Base-by-base conservation (phyloP, 1,140 invertebrate genomes). In the Babylonia areolata region DNA sequence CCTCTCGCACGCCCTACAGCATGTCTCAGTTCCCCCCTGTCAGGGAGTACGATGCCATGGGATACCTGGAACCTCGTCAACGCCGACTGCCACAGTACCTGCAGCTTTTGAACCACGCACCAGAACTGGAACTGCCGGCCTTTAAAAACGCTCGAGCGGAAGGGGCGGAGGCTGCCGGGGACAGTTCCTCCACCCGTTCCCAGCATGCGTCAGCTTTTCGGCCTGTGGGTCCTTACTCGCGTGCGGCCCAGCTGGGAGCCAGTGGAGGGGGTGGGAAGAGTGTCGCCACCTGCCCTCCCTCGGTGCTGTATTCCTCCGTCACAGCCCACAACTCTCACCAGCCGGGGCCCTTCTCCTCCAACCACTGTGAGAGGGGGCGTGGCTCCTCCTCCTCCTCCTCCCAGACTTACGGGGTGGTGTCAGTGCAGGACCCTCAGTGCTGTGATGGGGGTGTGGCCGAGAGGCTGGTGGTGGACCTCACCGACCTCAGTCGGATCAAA, bases 71-170 rank as follows among this genome's bases (percentile, higher is more conserved):
- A 39, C 89, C 89, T n/a, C 85, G 87, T 15, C 64, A 83, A 6
- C 88, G 87, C 33, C 79, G 78, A 37, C 75, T 75, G 28, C 77
- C 69, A 1, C 51, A 86, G 20, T 89, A 89, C 69, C 54, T 89
- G 12, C 84, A 89, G 75, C 86, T 89, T 3, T 78, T 88, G 23
- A 89, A 88, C 77, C 85, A 86, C 54, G 89, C 87, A 20, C 89
- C 89, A 42, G 89, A 88, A 31, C 73, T 88, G 31, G 64, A 73
- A 23, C 73, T 80, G 17, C 77, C 78, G 5, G 51, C 54, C 2
- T 83, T 77, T 23, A 20, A 84, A 35, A 23, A 86, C 58, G 46
- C 85, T 54, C 79, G 40, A 15, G 33, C 12, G 5, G 35, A 40
- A 23, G 77, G 39, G 31, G 37, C 33, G 28, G 64, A 35, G 78